Conservation (phyloP, 2,888 invertebrate genomes). For the Lasioglossum pauxillum region DNA sequence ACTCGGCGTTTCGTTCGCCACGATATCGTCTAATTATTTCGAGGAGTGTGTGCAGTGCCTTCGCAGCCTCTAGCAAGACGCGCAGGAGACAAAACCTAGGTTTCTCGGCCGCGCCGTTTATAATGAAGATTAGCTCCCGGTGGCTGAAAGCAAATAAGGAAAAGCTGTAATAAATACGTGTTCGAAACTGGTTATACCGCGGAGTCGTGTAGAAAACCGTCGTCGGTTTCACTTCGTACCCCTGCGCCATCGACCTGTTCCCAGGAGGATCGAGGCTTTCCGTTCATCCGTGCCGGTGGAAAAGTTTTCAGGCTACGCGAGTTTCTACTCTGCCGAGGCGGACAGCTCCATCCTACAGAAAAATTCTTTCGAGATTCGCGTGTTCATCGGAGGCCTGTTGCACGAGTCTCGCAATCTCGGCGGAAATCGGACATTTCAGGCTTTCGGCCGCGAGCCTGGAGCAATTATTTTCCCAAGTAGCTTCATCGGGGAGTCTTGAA, state of each 20-base stretch:
- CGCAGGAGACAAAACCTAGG: constrained; percentile 24
- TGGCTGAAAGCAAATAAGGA: constrained; percentile 56
- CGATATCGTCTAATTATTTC: constrained; percentile 5
- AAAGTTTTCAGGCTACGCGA: constrained; percentile 30
- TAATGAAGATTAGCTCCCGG: constrained; percentile 57
- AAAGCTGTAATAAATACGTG: constrained; percentile 60
- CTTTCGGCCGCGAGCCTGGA: too few species aligned
- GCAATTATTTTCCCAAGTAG: too few species aligned
- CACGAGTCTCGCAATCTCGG: too few species aligned
- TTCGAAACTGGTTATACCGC: constrained; percentile 49
- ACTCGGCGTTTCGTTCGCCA: neutral
- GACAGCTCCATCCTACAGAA: neutral
- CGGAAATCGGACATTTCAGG: too few species aligned
- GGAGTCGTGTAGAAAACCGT: constrained; percentile 46
- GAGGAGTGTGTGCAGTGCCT: neutral
- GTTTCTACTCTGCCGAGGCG: neutral
- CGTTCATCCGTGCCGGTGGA: constrained; percentile 7
- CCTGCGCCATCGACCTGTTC: constrained; percentile 41
- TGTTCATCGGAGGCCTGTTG: neutral
- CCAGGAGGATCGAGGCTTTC: constrained; percentile 45
- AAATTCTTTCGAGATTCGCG: neutral
- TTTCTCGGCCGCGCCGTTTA: constrained; percentile 33
- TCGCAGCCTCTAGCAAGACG: neutral
- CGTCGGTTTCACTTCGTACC: constrained; percentile 56
- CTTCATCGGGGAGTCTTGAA: too few species aligned